Evolutionary conservation across 2,888 invertebrate species (phyloP), one percentile per base, ranked within the genome.

Genomic region (Spilosoma lubricipeda): DNA sequence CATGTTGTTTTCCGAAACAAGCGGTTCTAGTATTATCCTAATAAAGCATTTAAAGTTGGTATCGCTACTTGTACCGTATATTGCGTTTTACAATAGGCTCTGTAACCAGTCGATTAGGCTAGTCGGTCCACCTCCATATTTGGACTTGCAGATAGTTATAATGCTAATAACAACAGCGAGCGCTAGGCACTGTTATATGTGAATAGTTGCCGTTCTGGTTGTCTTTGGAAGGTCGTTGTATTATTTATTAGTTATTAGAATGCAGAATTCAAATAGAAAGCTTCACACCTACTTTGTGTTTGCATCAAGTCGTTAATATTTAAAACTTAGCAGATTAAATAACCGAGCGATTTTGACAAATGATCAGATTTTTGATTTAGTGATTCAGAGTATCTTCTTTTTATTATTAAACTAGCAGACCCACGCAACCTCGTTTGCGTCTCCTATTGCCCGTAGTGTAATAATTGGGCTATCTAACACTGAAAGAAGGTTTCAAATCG

Each of bases 71-170:
- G 56, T 74, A 70, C 72, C 66, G 77, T 77, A 81, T 64, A 75
- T 73, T 63, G 65, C 76, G 77, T 67, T 84, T 79, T 80, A 84
- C 85, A 84, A 84, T 77, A 69, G 78, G 76, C 72, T 74, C 82
- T 65, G 78, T 81, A 77, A 72, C 80, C 83, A 78, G 76, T 82
- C 82, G 83, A 83, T 84, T 82, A 77, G 75, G 75, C 75, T 77
- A 70, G 83, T 76, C 72, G 79, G 76, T 78, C 77, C 73, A 72
- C 72, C 66, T 11, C 85, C 85, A 80, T 84, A 84, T 83, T 83
- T 75, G 85, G 83, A 36, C 9, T 63, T 70, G 56, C 74, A 23
- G 85, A 84, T 84, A 85, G 85, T 85, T 84, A 78, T 79, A 84
- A 80, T 78, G 73, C 73, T 82, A 84, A 78, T 83, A 83, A 75